Evolutionary conservation across 2,113 vertebrate genomes (phyloP).

Genomic region (Camarhynchus parvulus): DNA sequence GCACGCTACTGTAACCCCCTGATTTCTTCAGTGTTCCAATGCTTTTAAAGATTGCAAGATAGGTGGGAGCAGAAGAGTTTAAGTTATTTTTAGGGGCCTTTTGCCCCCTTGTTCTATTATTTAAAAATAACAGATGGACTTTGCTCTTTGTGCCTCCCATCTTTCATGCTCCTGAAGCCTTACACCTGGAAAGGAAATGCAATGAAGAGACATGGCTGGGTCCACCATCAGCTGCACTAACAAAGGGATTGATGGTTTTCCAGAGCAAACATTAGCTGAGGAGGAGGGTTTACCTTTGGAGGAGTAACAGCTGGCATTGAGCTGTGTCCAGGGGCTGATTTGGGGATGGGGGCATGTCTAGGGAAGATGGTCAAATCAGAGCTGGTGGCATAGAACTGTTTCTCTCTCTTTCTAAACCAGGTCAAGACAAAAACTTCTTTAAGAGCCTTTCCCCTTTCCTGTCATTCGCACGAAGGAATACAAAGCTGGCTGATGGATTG

Average conservation of each 20-base stretch:
- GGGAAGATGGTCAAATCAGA: background rate
- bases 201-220: background rate
- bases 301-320: background rate
- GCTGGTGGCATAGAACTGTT: background rate
- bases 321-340: background rate
- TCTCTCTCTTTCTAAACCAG: background rate
- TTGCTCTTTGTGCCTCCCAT: background rate
- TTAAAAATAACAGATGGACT: slow-evolving; percentile 14
- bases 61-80: background rate
- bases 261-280: slow-evolving; percentile 17
- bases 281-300: background rate
- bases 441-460: background rate
- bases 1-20: accelerated
- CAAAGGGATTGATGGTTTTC: slow-evolving; percentile 2
- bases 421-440: background rate
- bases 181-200: slow-evolving; percentile 27
- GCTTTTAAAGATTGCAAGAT: slow-evolving; percentile 11
- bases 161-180: slow-evolving; percentile 9
- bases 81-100: slow-evolving; percentile 28
- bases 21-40: background rate
- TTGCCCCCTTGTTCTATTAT: background rate
- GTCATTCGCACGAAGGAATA: background rate
- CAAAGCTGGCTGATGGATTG: background rate
- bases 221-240: background rate
- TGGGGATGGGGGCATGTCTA: background rate